Evolutionary conservation across 2,113 vertebrate genomes (phyloP).

Genomic region (Thamnaconus septentrionalis): DNA sequence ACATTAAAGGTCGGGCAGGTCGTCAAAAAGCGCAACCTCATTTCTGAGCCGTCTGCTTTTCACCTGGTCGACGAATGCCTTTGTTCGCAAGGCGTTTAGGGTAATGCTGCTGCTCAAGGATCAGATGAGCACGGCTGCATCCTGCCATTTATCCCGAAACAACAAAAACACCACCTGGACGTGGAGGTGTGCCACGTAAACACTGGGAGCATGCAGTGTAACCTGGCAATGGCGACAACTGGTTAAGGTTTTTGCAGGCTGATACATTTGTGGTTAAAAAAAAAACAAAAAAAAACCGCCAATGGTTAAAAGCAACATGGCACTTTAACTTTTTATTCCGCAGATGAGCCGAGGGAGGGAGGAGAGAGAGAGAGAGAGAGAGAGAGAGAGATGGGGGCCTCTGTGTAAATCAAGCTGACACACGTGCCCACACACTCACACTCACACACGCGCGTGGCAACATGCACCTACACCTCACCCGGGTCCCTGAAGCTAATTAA

Average conservation of each 20-base stretch:
- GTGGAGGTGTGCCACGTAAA: constrained; percentile 22
- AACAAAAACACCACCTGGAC: constrained; percentile 32
- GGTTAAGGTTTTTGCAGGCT: background rate
- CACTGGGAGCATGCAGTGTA: constrained; percentile 19
- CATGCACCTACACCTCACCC: constrained; percentile 49
- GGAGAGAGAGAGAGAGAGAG: constrained; percentile 22
- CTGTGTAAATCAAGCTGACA: constrained; percentile 16
- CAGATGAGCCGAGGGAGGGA: too few species aligned
- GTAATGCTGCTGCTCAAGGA: constrained; percentile 26
- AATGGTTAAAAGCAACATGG: constrained; percentile 33
- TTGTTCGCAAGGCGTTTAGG: too few species aligned
- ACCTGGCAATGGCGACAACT: constrained; percentile 32
- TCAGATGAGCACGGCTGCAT: constrained; percentile 19
- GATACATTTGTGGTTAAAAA: constrained; percentile 50
- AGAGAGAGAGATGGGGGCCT: constrained; percentile 30
- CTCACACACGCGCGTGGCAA: constrained; percentile 14
- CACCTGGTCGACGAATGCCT: too few species aligned
- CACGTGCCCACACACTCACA: constrained; percentile 6
- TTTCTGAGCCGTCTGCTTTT: too few species aligned
- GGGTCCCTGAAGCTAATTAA: constrained; percentile 78
- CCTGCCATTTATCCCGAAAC: constrained; percentile 30
- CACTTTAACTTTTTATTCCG: constrained; percentile 52
- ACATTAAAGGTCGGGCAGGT: too few species aligned
- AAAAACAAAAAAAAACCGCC: constrained; percentile 22
- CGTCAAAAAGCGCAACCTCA: too few species aligned